A percentile compares a stretch with the other conserved stretches of the same genome.
Conservation (phyloP, 2,113 vertebrate genomes). For the Cinclus cinclus region DNA sequence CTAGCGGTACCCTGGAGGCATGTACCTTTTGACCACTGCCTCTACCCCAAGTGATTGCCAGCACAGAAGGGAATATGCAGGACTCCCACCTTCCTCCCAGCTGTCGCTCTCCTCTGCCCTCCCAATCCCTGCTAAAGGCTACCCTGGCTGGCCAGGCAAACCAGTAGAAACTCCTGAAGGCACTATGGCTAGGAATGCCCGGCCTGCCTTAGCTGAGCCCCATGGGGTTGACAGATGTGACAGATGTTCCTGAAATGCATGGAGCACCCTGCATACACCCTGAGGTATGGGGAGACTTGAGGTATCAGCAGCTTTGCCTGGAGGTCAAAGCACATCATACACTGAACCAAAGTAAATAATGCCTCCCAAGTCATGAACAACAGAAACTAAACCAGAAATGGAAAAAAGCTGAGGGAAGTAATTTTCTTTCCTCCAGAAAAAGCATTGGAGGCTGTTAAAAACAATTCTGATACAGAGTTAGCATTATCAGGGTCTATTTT, state of each 20-base stretch:
- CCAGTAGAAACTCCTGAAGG: background rate
- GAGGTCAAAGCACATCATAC: background rate
- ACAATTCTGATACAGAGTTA: background rate
- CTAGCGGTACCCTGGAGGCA: background rate
- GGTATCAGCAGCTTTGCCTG: background rate
- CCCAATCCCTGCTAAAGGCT: background rate
- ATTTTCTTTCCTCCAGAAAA: background rate
- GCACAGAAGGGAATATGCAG: background rate
- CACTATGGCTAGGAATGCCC: background rate
- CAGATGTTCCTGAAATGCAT: background rate
- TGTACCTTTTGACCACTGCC: background rate
- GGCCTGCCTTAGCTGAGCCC: background rate
- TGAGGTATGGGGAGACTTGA: background rate
- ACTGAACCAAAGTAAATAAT: background rate
- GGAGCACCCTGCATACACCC: background rate
- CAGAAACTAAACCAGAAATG: background rate
- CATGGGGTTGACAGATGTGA: fast-evolving
- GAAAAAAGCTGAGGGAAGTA: background rate
- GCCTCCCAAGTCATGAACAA: background rate
- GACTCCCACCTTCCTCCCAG: background rate
- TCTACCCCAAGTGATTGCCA: background rate
- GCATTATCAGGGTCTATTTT: background rate
- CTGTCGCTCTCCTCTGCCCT: background rate
- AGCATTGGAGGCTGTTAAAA: background rate
- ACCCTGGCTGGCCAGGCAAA: background rate